Base-by-base conservation (phyloP, 2,888 invertebrate genomes). In the Sceliomorpha sp. region DNA sequence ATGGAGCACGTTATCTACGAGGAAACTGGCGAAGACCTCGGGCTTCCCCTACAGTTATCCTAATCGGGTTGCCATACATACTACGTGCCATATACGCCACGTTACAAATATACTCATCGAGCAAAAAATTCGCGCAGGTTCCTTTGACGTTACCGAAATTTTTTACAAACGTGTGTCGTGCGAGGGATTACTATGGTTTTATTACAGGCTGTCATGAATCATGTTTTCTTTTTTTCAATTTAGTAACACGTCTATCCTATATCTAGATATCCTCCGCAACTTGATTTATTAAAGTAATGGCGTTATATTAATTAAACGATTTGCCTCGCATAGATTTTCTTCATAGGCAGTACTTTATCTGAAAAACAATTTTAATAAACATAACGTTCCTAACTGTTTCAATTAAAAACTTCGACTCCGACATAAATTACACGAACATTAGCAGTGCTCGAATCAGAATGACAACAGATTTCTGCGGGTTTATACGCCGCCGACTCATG, bases 1-100 rank as follows among this genome's bases (percentile, higher is more conserved):
- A 79, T 77, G 70, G 73, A 64, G 14, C 32, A 14, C 42, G 59
- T 55, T 63, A 58, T 67, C 67, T 55, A 44, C 29, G 55, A 62
- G 51, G 59, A 70, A 59, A 63, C 34, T 45, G 47, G 36, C 32
- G 39, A 37, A 39, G 20, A 53, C 37, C 42, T 34, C 37, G 13
- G 53, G 56, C 45, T 68, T 62, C 53, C 48, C 58, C 58, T 36
- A 58, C 40, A 62, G 60, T 51, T 72, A 63, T 56, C 55, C 60
- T 68, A 70, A 72, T 70, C 68, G 56, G 36, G 42, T 37, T 47
- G 68, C 12, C 26, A 24, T 24, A 50, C 37, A 50, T 12, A 50
- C 34, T 24, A 27, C 27, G 31, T 45, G 15, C 7, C 45, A 15
- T n/a, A 29, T 9, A 31, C 26, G 31, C 39, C 8, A 4, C 9